A percentile compares a stretch with the other conserved stretches of the same genome.
phyloP scores from a whole-genome alignment of 2,797 vertebrate genomes.

The Lophotriccus pileatus region DNA sequence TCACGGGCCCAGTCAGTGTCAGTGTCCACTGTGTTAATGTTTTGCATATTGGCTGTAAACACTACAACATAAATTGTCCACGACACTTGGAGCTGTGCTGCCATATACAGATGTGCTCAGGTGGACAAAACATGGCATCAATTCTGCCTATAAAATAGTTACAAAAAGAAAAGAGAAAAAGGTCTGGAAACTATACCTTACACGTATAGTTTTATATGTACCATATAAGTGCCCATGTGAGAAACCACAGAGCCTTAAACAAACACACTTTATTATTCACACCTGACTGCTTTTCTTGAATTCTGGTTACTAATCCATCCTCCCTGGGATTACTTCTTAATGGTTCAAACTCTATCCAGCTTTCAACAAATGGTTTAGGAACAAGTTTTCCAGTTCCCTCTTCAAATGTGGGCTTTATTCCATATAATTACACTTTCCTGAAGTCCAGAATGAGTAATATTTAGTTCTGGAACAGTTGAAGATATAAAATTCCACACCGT shows the following conservation, averaged over 20 bases:
- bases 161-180: not conserved
- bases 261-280: constrained; percentile 14
- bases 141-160: not conserved
- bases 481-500: not conserved
- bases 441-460: not conserved
- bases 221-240: not conserved
- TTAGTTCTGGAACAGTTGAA: not conserved
- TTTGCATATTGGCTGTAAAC: not conserved
- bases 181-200: not conserved
- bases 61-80: not conserved
- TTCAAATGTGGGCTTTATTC: not conserved
- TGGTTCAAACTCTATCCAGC: not conserved
- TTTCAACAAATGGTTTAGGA: constrained; percentile 31
- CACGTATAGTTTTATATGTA: not conserved
- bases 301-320: constrained; percentile 23
- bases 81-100: not conserved
- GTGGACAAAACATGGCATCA: not conserved
- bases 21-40: rapidly evolving
- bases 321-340: not conserved
- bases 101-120: not conserved
- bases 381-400: not conserved
- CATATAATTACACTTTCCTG: not conserved
- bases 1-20: not conserved
- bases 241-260: not conserved
- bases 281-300: constrained; percentile 15